Base-by-base conservation (phyloP, 2,888 invertebrate species). In the Altica lythri region DNA sequence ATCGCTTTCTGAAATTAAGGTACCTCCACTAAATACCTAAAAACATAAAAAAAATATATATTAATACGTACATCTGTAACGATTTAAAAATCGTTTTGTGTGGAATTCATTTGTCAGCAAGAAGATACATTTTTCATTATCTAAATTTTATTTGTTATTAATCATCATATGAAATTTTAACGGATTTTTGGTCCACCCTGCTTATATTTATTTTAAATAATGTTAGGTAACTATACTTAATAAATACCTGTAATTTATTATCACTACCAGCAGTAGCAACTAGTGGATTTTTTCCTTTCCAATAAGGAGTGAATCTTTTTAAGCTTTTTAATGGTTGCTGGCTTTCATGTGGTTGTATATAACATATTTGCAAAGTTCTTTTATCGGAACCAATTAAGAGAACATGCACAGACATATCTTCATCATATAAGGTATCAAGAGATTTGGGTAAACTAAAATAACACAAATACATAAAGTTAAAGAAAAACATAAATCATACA, bases 321-420 rank as follows among this genome's bases (percentile, higher is more conserved):
- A 59, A 38, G 6, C 66, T 54, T 43, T 64, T 68, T 10, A 57
- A 52, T 14, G 55, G 52, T 4, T 50, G 59, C 37, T 65, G 62
- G 4, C 56, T 59, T 22, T 66, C 60, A 12, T 55, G 43, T 4
- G 69, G 69, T 46, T 68, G 66, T 34, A 74, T 68, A 27, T 68
- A 68, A 65, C 71, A 73, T 34, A 70, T 67, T 55, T 72, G 71
- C 9, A 74, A 60, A 1, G 68, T 72, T 48, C 66, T 66, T 55
- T 71, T 69, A 50, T 72, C 71, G 2, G 71, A 70, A 27, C 71
- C 70, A 3, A 71, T 71, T 6, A 74, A 53, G 18, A 74, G 57
- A 4, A 72, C 63, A 38, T 72, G 70, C 38, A 69, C 68, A 1
- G 69, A 68, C 17, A 68, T 65, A 35, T 69, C 65, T 14, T 68